These are phyloP conservation scores for Chymomyza caudatula DNA, from an alignment of 2,888 invertebrate species.

Conservation along the genomic window DNA sequence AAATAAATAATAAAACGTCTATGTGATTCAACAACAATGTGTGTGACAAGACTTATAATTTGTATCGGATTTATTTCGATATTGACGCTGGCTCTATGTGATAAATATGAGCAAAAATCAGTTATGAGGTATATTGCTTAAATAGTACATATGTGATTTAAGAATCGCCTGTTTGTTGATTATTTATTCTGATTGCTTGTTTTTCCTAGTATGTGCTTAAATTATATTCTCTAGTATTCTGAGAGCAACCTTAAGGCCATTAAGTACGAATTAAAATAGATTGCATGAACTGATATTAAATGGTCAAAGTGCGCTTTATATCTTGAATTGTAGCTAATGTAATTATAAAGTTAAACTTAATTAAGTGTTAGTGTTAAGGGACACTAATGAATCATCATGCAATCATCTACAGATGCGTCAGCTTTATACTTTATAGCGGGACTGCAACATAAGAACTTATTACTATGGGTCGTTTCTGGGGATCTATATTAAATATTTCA, in stretches of 20 bases:
- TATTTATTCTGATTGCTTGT: neutral
- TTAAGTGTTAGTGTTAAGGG: neutral
- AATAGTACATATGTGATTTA: neutral
- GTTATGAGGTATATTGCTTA: conserved; percentile 25
- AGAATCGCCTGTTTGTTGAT: neutral
- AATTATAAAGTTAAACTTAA: neutral
- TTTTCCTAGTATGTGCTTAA: neutral
- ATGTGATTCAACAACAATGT: conserved; percentile 34
- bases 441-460: too few species aligned
- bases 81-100: conserved; percentile 24
- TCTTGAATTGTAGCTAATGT: neutral
- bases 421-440: too few species aligned
- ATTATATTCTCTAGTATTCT: neutral
- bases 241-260: neutral
- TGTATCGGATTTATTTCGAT: conserved; percentile 28
- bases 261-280: neutral
- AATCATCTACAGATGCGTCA: too few species aligned
- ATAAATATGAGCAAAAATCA: conserved; percentile 13
- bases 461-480: too few species aligned
- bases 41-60: conserved; percentile 41
- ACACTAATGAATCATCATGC: too few species aligned
- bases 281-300: neutral
- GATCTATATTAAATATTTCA: too few species aligned
- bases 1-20: conserved; percentile 11
- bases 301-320: neutral